Percentiles rank a stretch among this genome's conserved stretches.
Conservation (phyloP, 2,113 vertebrate species). For the Anoura caudifer region DNA sequence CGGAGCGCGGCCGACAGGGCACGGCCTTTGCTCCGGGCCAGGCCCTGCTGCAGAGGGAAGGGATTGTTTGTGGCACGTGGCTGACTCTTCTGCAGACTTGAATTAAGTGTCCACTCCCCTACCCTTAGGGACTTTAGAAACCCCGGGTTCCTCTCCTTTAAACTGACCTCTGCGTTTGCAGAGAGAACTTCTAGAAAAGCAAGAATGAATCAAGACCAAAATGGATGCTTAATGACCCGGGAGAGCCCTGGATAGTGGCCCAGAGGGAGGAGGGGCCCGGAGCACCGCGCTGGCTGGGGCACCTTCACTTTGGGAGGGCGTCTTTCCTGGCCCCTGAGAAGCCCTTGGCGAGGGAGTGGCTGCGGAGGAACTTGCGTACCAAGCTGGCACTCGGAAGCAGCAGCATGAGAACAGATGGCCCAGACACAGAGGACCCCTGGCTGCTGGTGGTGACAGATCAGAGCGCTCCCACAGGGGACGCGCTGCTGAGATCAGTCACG, state of each 20-base stretch:
- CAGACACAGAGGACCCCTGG: neutral
- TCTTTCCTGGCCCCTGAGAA: neutral
- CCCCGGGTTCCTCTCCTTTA: neutral
- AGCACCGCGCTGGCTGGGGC: neutral
- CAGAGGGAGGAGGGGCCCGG: neutral
- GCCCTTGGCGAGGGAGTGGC: neutral
- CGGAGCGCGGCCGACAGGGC: neutral
- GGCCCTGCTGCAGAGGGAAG: neutral
- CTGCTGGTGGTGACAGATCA: neutral
- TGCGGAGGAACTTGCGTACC: neutral
- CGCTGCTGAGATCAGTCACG: neutral
- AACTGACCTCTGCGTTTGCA: neutral
- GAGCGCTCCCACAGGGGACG: neutral
- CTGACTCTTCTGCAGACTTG: neutral
- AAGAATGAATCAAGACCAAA: neutral
- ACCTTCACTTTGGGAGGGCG: no score
- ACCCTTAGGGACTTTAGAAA: neutral
- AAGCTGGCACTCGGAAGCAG: neutral
- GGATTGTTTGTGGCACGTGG: accelerated
- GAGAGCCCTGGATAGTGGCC: neutral
- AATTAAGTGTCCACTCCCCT: neutral
- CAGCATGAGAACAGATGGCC: neutral
- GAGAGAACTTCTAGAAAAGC: neutral
- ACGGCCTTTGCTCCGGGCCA: neutral
- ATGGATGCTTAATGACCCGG: neutral